Base-by-base conservation (phyloP, 1,140 invertebrate genomes). In the Orius laevigatus region DNA sequence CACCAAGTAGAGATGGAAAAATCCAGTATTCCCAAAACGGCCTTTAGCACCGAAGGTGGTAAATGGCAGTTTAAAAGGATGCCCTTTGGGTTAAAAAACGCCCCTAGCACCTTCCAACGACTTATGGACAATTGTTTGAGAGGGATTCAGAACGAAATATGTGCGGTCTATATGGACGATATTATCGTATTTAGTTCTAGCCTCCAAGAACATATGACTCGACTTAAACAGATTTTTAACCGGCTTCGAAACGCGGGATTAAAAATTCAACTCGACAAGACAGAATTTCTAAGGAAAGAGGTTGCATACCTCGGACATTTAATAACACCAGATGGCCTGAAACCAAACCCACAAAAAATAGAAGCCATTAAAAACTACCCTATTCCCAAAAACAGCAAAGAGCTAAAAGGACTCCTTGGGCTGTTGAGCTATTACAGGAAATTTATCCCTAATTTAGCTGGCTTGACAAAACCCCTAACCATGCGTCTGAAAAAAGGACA, bases 1-100 rank as follows among this genome's bases (percentile, higher is more conserved):
- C 63, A 64, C 54, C 70, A 75, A 53, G 58, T 74, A 4, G 53
- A 58, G 4, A 57, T 75, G 2, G 56, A 63, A 4, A 35, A 51
- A 18, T 32, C 49, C 0, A 58, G 60, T 40, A 60, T 55, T 5
- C 52, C 60, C 6, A 72, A 70, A 59, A 73, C 69, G 0, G 68
- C 67, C 0, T 72, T 73, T 56, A 54, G 52, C 4, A 57, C 55
- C 18, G 43, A 58, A 35, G 48, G 56, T 38, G 63, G 61, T 0
- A 59, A 63, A 53, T 65, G 60, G 38, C 59, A 63, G 48, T 70
- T 64, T 45, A 36, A 53, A 4, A 38, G 63, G 39, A 64, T 69
- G 62, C 63, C 65, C 1, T 68, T 66, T 51, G 66, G 66, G 0
- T 46, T 69, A 1, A 60, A 60, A 42, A 65, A 64, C 39, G 61